Conservation (phyloP, 2,888 invertebrate species). For the Coremacera marginata region DNA sequence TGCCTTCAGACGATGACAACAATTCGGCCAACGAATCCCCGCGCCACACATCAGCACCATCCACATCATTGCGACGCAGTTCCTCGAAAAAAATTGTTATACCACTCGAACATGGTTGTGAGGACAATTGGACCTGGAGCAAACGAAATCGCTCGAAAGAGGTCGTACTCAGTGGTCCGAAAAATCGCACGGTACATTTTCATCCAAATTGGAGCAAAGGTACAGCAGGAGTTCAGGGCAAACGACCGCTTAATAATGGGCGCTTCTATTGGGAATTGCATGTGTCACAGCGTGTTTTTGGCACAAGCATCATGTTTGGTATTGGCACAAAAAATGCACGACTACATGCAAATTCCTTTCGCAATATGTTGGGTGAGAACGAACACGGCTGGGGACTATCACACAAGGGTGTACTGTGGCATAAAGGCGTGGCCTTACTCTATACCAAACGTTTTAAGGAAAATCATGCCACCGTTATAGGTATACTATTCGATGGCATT, state of each 20-base stretch:
- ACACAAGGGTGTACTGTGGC: conserved; percentile 79
- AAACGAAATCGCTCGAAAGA: conserved; percentile 72
- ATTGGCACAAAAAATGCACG: conserved; percentile 63
- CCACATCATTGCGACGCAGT: conserved; percentile 42
- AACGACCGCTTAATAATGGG: conserved; percentile 75
- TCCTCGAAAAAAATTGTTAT: conserved; percentile 45
- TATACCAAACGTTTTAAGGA: conserved; percentile 79
- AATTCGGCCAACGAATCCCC: conserved; percentile 37
- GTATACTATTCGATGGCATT: conserved; percentile 77
- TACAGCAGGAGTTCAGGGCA: conserved; percentile 79
- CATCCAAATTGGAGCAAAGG: conserved; percentile 84
- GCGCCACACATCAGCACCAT: conserved; percentile 18
- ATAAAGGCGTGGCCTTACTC: conserved; percentile 74
- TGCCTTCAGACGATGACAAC: conserved; percentile 48
- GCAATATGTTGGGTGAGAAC: conserved; percentile 80
- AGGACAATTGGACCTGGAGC: conserved; percentile 80
- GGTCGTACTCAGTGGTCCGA: conserved; percentile 73
- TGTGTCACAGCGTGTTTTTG: conserved; percentile 76
- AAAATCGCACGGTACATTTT: conserved; percentile 75
- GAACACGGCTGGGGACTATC: conserved; percentile 79
- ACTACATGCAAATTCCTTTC: conserved; percentile 78
- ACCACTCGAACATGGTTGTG: conserved; percentile 71
- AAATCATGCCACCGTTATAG: conserved; percentile 77
- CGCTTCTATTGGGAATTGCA: conserved; percentile 78
- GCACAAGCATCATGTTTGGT: conserved; percentile 83